A percentile compares a stretch with the other conserved stretches of the same genome.
Conservation (phyloP, 2,113 vertebrate genomes). For the Lepisosteus oculatus region DNA sequence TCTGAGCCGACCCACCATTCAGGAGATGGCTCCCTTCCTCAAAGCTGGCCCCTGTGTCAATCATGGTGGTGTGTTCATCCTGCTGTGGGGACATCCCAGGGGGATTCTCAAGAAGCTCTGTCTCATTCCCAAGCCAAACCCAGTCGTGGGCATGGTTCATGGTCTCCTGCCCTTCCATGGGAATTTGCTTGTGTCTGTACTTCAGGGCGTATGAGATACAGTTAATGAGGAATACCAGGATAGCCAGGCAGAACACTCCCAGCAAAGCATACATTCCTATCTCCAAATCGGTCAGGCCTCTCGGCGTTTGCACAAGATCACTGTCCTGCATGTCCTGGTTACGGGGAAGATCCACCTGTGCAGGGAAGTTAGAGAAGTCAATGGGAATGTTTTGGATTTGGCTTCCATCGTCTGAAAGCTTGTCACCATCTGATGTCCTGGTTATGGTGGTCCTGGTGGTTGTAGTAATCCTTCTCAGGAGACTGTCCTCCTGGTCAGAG, state of each 20-base stretch:
- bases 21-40: slow-evolving; percentile 77
- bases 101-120: slow-evolving; percentile 77
- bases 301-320: slow-evolving; percentile 65
- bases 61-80: slow-evolving; percentile 77
- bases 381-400: slow-evolving; percentile 75
- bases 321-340: slow-evolving; percentile 64
- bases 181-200: slow-evolving; percentile 90
- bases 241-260: slow-evolving; percentile 94
- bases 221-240: slow-evolving; percentile 94
- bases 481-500: slow-evolving; percentile 71
- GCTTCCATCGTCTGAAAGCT: slow-evolving; percentile 59
- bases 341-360: slow-evolving; percentile 78
- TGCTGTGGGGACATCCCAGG: slow-evolving; percentile 67
- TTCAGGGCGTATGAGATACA: slow-evolving; percentile 89
- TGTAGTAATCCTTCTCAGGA: slow-evolving; percentile 59
- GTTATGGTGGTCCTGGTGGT: slow-evolving; percentile 69
- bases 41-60: slow-evolving; percentile 70
- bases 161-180: slow-evolving; percentile 78
- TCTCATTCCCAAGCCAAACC: slow-evolving; percentile 94
- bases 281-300: slow-evolving; percentile 88
- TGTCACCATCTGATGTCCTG: slow-evolving; percentile 63
- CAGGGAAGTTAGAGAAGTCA: slow-evolving; percentile 87
- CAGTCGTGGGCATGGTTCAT: slow-evolving; percentile 91
- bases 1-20: slow-evolving; percentile 68
- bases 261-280: slow-evolving; percentile 96